Percentiles rank a stretch among this genome's conserved stretches.
These are phyloP conservation scores for Plecotus auritus DNA, from an alignment of 2,113 vertebrate genomes.

Conservation along the genomic window DNA sequence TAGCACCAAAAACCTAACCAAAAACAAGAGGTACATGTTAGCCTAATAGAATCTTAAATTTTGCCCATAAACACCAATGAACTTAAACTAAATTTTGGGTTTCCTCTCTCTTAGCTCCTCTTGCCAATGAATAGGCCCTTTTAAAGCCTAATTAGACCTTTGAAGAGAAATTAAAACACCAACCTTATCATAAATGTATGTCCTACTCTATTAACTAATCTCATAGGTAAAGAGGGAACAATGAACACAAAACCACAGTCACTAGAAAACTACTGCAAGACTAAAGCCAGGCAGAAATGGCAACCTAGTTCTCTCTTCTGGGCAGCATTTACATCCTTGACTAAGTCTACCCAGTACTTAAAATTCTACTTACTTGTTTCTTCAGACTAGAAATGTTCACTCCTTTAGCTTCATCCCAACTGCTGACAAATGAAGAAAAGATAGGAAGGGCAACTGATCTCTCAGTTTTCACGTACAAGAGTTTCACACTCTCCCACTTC, in stretches of 20 bases:
- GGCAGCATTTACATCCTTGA: not conserved
- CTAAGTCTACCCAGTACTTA: not conserved
- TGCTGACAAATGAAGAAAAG: constrained; percentile 81
- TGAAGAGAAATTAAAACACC: not conserved
- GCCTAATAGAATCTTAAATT: not conserved
- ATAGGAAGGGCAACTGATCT: constrained; percentile 83
- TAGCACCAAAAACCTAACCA: not conserved
- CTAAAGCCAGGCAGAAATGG: not conserved
- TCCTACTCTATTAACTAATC: not conserved
- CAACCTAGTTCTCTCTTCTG: not conserved
- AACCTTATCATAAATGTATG: not conserved
- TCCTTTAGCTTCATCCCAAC: constrained; percentile 13
- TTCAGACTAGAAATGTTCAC: not conserved
- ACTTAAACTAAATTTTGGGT: not conserved
- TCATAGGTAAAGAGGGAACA: not conserved
- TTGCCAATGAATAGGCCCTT: not conserved
- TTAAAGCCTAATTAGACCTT: not conserved
- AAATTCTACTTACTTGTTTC: constrained; percentile 38
- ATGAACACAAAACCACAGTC: not conserved
- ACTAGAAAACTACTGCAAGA: not conserved
- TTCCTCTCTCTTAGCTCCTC: not conserved
- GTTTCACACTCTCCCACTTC: constrained; percentile 83
- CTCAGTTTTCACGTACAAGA: constrained; percentile 86
- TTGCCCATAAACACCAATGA: not conserved
- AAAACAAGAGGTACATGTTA: not conserved